Conservation (phyloP, 2,888 invertebrate species). For the Xanthostigma xanthostigma region DNA sequence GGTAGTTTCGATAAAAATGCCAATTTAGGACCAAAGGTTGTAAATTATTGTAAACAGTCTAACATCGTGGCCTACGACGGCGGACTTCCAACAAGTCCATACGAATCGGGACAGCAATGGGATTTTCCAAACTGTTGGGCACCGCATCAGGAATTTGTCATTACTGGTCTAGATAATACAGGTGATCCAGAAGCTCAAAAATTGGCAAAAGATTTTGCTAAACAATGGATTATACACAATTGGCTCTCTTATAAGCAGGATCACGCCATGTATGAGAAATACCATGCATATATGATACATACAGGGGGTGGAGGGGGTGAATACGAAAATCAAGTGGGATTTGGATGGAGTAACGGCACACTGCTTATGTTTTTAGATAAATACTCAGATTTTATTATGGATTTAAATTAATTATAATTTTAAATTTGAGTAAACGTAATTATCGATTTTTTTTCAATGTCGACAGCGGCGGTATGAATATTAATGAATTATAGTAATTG, state of each 20-base stretch:
- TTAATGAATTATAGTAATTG: no score
- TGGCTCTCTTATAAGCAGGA: conserved; percentile 46
- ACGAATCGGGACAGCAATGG: conserved; percentile 58
- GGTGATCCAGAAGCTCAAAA: conserved; percentile 36
- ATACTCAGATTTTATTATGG: conserved; percentile 34
- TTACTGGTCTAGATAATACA: conserved; percentile 49
- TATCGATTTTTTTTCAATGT: no score
- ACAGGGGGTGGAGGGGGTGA: conserved; percentile 63
- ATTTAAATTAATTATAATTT: conserved; percentile 5
- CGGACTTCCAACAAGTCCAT: conserved; percentile 53
- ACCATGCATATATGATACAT: conserved; percentile 47
- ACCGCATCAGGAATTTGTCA: conserved; percentile 59
- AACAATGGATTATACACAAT: conserved; percentile 53
- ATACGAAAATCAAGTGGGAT: conserved; percentile 59
- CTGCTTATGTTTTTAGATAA: conserved; percentile 58
- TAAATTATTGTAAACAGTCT: conserved; percentile 37
- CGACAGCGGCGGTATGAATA: no score
- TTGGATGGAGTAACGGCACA: conserved; percentile 70
- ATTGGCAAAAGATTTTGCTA: conserved; percentile 47
- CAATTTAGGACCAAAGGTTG: conserved; percentile 32
- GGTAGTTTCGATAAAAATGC: conserved; percentile 37
- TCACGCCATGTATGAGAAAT: conserved; percentile 58
- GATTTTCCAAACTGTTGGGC: conserved; percentile 80
- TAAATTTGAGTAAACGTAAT: no score
- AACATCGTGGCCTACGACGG: conserved; percentile 41